Evolutionary conservation across 2,797 vertebrate genomes (phyloP), one percentile per base, ranked within the genome.

Genomic region (Acanthis flammea): DNA sequence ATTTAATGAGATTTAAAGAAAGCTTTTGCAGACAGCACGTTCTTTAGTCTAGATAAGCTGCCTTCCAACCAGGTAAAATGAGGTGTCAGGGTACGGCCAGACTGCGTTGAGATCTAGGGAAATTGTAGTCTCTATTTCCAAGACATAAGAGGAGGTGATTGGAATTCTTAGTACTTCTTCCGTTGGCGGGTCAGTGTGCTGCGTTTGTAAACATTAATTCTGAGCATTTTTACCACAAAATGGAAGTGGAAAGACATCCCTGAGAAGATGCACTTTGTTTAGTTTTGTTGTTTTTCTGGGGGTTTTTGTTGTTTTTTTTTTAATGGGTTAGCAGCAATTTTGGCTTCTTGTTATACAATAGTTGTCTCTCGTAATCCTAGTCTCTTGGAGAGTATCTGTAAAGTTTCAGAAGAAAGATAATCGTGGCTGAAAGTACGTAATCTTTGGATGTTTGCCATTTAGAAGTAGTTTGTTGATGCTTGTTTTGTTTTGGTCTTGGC

Each of bases 151-250:
- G 68, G 57, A 63, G 39, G 27, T 39, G 18, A 65, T 82, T 37
- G 47, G 55, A 89, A 68, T 78, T 86, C 24, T 37, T 48, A 9
- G 22, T 35, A 12, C 76, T 77, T 85, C 27, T 62, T 90, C 63
- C 5, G 1, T 50, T 67, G 53, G 6, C 2, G 1, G 35, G 27
- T 9, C 50, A 57, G 5, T 4, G 1, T 48, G 25, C 5, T 11
- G 10, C 5, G 0, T 47, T 14, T 31, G 14, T 55, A 68, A 50
- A 54, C 39, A n/a, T 28, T 37, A 17, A 31, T 60, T 80, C 57
- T 73, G 33, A 86, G 14, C n/a, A 3, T 61, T 76, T 84, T 22
- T 10, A 10, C 15, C 27, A 14, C 50, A 61, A 71, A 44, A 33
- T 41, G 39, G 14, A 65, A 82, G 7, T 39, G n/a, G n/a, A 73